Percentiles rank a stretch among this genome's conserved stretches.
phyloP scores from a whole-genome alignment of 2,797 vertebrate species.

The Ceryle rudis region DNA sequence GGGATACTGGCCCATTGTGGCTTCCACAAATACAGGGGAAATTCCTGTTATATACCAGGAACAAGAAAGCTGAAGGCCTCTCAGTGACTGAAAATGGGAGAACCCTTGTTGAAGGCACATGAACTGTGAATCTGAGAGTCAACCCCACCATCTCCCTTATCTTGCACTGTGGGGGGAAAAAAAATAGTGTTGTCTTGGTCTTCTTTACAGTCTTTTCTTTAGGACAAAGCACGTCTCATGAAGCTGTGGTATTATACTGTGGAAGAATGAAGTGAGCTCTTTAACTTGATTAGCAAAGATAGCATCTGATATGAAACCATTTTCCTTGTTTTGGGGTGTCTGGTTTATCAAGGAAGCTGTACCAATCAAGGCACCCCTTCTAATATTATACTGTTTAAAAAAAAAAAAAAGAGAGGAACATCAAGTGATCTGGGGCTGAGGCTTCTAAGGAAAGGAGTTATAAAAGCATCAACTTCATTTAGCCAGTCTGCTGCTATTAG shows the following conservation, averaged over 20 bases:
- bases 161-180: background rate
- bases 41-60: constrained; percentile 1
- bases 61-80: background rate
- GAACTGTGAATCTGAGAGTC: background rate
- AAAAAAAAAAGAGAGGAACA: background rate
- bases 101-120: background rate
- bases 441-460: background rate
- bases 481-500: background rate
- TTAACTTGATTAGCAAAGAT: background rate
- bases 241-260: background rate
- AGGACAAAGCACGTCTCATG: background rate
- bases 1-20: background rate
- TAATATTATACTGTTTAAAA: accelerated
- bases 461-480: background rate
- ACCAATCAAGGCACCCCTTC: background rate
- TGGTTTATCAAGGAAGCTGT: background rate
- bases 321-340: background rate
- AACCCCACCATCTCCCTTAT: background rate
- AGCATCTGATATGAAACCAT: background rate
- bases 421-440: background rate
- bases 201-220: background rate
- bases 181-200: background rate
- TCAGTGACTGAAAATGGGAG: background rate
- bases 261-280: background rate
- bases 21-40: background rate